phyloP scores from a whole-genome alignment of 1,140 invertebrate species.

The Scylla paramamosain region DNA sequence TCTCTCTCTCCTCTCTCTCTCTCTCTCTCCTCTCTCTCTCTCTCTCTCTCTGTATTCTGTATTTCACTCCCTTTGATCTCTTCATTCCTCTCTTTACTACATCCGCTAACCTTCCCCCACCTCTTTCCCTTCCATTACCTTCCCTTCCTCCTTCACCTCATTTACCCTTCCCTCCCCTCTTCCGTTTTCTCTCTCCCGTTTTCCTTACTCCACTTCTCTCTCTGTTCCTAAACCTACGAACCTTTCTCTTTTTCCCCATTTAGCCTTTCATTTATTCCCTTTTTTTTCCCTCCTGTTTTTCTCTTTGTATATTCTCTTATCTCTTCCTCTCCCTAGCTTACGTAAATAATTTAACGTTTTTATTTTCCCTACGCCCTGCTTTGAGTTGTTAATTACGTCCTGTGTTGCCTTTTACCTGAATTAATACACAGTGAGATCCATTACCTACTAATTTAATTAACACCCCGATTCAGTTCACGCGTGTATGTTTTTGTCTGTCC shows the following conservation, averaged over 20 bases:
- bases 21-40: slow-evolving; percentile 14
- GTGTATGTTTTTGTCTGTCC: not conserved
- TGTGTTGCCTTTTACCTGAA: too few relatives aligned
- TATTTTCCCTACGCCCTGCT: not conserved
- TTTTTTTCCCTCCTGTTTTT: not conserved
- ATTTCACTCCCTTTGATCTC: not conserved
- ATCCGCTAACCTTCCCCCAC: not conserved
- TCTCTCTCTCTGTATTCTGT: not conserved
- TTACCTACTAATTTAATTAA: too few relatives aligned
- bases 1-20: slow-evolving; percentile 35
- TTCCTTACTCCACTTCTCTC: not conserved
- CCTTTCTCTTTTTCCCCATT: not conserved
- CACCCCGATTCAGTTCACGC: too few relatives aligned
- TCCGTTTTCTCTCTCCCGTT: not conserved
- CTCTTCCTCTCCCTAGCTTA: not conserved
- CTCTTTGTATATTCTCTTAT: not conserved
- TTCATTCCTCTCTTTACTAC: not conserved
- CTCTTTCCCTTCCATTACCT: not conserved
- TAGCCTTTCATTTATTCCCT: not conserved
- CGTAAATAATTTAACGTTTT: too few relatives aligned
- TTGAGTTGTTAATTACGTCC: too few relatives aligned
- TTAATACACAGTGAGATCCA: too few relatives aligned
- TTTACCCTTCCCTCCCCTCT: not conserved
- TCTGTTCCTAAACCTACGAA: not conserved
- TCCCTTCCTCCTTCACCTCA: not conserved